Conservation (phyloP, 2,797 vertebrate species). For the Vireo griseus region DNA sequence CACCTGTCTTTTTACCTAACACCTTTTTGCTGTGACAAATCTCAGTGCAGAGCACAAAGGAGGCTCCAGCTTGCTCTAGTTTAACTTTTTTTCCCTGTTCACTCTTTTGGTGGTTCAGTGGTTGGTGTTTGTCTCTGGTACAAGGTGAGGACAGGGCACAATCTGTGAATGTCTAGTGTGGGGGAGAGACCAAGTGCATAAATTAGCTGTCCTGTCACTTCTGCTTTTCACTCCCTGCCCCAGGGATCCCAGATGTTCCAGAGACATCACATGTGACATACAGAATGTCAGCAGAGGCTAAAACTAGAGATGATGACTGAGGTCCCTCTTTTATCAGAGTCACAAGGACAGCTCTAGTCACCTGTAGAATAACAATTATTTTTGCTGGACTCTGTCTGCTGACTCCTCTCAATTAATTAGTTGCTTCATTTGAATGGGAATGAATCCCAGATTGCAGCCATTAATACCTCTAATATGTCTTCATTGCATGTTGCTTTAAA, state of each 20-base stretch:
- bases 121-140: slow-evolving; percentile 28
- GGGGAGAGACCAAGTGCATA: not conserved
- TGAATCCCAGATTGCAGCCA: not conserved
- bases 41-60: not conserved
- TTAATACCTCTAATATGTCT: not conserved
- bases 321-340: not conserved
- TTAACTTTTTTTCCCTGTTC: not conserved
- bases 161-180: not conserved
- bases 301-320: not conserved
- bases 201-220: slow-evolving; percentile 18
- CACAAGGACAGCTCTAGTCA: not conserved
- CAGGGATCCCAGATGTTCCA: not conserved
- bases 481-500: not conserved
- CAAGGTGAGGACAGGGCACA: not conserved
- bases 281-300: not conserved
- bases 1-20: not conserved
- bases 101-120: not conserved
- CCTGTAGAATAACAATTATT: not conserved
- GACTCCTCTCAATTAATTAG: slow-evolving; percentile 23
- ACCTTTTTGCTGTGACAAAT: not conserved
- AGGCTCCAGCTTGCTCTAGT: not conserved
- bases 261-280: not conserved
- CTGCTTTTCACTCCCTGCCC: not conserved
- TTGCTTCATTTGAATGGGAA: slow-evolving; percentile 48
- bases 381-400: slow-evolving; percentile 7